Evolutionary conservation across 2,797 vertebrate species (phyloP), one percentile per base, ranked within the genome.

Genomic region (Eospalax fontanierii): DNA sequence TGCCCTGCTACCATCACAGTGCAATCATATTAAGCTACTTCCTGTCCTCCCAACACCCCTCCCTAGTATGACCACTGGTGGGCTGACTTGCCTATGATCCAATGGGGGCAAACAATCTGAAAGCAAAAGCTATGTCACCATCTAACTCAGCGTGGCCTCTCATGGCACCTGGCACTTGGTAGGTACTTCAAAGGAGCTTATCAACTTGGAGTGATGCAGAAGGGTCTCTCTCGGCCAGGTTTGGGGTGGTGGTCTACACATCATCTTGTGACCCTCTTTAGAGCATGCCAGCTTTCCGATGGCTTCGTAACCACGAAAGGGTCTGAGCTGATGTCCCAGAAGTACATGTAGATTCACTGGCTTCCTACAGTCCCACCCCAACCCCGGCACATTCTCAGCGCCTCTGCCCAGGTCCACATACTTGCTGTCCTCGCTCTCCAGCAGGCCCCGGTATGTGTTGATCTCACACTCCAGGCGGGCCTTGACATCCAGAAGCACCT

Each of bases 401-500:
- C 65, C 40, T 28, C 43, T 24, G 63, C 59, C 1, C 40, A 40
- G 9, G 43, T 50, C 8, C 26, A 95, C 98, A 0, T 94, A 98
- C 98, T 98, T 98, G 97, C 87, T 76, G 26, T 73, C 59, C 85
- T 98, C 98, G 3, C 98, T 98, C 22, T 99, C 99, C 97, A 99
- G 87, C 91, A 99, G 98, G 33, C 98, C 97, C 43, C 98, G 97
- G 98, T 99, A 99, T 0, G 99, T 98, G 0, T 90, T 96, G 40
- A 99, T 99, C 98, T 99, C 99, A 22, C 98, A 16, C 97, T 99
- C 99, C 96, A 99, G 98, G 1, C 98, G 95, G 87, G 98, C 98
- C 98, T 98, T 98, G 73, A 99, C 98, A 35, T 99, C 99, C 96
- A 99, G 97, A 82, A 99, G 98, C 79, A 98, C 89, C 96, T 98